Evolutionary conservation across 1,140 invertebrate species (phyloP).

Genomic region (Anthonomus grandis): DNA sequence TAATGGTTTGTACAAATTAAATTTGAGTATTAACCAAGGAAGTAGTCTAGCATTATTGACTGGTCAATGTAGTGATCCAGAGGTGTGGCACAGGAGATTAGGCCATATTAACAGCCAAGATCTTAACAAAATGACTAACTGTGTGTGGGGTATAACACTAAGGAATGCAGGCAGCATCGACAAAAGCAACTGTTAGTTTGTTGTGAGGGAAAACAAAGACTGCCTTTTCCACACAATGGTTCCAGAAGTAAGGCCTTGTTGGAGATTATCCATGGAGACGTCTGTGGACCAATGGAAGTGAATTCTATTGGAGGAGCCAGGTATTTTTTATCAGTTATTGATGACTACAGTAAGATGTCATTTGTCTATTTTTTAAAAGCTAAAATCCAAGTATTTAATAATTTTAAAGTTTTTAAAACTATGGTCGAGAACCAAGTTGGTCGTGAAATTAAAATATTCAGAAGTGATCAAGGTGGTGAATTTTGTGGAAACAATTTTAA

Average conservation of each 20-base stretch:
- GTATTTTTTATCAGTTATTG: conserved; percentile 40
- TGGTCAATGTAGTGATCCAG: too few relatives aligned
- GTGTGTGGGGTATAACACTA: too few relatives aligned
- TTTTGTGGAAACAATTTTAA: conserved; percentile 10
- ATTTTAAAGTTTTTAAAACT: conserved; percentile 22
- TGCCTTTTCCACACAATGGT: conserved; percentile 27
- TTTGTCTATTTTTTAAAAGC: conserved; percentile 24
- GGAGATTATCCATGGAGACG: conserved; percentile 42
- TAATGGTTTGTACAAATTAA: too few relatives aligned
- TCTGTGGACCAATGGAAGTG: conserved; percentile 41
- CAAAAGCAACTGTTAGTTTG: too few relatives aligned
- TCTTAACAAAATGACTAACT: too few relatives aligned
- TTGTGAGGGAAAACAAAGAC: conserved; percentile 35
- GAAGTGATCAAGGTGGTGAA: conserved; percentile 18
- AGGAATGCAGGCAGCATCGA: too few relatives aligned
- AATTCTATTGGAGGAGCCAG: conserved; percentile 38
- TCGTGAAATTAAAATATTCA: conserved; percentile 11
- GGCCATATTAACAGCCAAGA: too few relatives aligned
- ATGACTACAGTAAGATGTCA: conserved; percentile 17
- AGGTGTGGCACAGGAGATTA: too few relatives aligned
- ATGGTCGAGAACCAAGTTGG: conserved; percentile 17
- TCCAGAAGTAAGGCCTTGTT: conserved; percentile 21
- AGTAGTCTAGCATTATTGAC: too few relatives aligned
- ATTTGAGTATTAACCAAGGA: too few relatives aligned
- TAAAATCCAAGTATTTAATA: conserved; percentile 12